Evolutionary conservation across 2,113 vertebrate species (phyloP).

Genomic region (Leiothrix lutea): DNA sequence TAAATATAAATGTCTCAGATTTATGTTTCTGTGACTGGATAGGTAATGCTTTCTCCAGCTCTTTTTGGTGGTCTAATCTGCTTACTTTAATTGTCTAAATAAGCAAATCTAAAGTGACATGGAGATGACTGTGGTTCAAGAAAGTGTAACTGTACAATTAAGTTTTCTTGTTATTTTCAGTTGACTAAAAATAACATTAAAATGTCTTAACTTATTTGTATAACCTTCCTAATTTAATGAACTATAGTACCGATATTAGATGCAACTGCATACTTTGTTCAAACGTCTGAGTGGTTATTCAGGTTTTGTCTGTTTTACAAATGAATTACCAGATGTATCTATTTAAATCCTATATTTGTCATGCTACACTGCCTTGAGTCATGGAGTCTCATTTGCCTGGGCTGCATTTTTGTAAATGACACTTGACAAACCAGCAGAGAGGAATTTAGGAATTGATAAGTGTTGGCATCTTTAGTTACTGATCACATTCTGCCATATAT

Average conservation of each 20-base stretch:
- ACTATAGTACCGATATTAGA: neutral
- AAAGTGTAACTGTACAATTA: neutral
- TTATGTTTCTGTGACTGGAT: neutral
- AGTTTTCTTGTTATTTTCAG: neutral
- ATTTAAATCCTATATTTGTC: neutral
- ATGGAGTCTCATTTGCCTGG: neutral
- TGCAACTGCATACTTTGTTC: neutral
- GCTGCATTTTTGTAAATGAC: neutral
- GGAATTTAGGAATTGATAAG: neutral
- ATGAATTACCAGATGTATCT: neutral
- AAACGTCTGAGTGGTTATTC: neutral
- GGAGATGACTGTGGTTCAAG: rapidly evolving
- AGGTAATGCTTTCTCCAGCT: neutral
- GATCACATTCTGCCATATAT: neutral
- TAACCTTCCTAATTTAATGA: neutral
- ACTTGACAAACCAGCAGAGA: neutral
- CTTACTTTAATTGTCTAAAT: neutral
- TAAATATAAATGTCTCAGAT: neutral
- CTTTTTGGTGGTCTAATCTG: neutral
- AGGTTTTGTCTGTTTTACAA: neutral
- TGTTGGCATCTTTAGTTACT: neutral
- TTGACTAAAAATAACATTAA: neutral
- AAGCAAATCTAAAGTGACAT: neutral
- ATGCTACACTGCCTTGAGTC: neutral
- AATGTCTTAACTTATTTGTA: neutral